These are phyloP conservation scores for Takifugu flavidus DNA, from an alignment of 2,113 vertebrate species.

Conservation along the genomic window DNA sequence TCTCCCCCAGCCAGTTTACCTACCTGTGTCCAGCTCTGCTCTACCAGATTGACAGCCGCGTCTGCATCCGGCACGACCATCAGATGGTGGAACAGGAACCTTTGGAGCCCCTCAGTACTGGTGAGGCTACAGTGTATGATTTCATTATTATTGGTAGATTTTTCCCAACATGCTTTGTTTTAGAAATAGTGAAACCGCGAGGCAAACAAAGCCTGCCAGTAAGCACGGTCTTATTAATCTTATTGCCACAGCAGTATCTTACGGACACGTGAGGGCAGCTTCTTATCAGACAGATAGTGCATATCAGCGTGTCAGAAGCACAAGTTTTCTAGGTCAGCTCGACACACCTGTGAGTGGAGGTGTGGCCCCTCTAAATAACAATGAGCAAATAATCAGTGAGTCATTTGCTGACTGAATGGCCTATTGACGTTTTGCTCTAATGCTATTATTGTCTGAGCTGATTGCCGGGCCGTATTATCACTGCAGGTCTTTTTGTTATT, in stretches of 20 bases:
- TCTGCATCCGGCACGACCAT: constrained; percentile 90
- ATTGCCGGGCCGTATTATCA: no score
- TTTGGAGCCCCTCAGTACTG: constrained; percentile 74
- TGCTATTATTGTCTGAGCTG: no score
- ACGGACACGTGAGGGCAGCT: not conserved
- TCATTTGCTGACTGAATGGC: no score
- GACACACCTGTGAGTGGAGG: not conserved
- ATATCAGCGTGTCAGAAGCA: not conserved
- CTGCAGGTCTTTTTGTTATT: no score
- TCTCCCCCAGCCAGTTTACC: constrained; percentile 86
- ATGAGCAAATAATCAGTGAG: not conserved
- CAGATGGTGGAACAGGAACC: constrained; percentile 78
- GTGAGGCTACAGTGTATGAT: constrained; percentile 63
- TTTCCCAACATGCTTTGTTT: no score
- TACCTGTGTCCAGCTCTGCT: constrained; percentile 93
- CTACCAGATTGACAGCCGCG: constrained; percentile 93
- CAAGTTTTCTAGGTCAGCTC: not conserved
- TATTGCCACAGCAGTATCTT: no score
- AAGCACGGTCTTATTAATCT: no score
- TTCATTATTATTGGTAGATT: no score
- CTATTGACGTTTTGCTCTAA: no score
- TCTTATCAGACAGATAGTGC: not conserved
- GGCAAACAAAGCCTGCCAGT: no score
- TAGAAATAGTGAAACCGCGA: no score
- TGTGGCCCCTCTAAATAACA: not conserved